A percentile compares a stretch with the other conserved stretches of the same genome.
These are phyloP conservation scores for Pomatorhinus ruficollis DNA, from an alignment of 2,113 vertebrate genomes.

Conservation along the genomic window DNA sequence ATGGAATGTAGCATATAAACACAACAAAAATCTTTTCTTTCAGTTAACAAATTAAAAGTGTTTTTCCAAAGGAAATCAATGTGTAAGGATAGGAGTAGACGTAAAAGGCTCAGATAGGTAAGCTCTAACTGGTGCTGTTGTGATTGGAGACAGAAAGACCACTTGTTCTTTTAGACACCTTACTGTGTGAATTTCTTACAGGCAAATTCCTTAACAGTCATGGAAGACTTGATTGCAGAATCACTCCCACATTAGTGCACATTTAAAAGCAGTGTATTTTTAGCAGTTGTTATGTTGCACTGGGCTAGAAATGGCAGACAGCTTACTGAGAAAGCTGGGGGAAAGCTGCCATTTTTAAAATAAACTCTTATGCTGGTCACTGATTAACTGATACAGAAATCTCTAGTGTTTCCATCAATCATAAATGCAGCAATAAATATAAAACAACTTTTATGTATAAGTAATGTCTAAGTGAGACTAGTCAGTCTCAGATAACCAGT, in stretches of 20 bases:
- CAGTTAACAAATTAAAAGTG: slow-evolving; percentile 3
- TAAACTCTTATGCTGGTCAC: not conserved
- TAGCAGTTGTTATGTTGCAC: not conserved
- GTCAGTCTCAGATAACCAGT: not conserved
- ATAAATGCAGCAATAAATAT: not conserved
- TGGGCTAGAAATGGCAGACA: not conserved
- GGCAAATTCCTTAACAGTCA: not conserved
- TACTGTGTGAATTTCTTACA: not conserved
- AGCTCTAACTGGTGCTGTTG: not conserved
- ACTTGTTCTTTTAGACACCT: not conserved
- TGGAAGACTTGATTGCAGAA: not conserved
- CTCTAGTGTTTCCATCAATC: not conserved
- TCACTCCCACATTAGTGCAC: not conserved
- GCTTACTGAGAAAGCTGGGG: not conserved
- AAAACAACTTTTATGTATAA: not conserved
- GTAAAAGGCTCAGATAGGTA: not conserved
- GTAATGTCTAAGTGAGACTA: not conserved
- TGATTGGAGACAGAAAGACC: not conserved
- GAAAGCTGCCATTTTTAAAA: not conserved
- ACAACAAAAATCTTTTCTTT: not conserved
- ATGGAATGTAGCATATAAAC: not conserved
- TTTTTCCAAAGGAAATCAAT: not conserved
- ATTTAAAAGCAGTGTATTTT: not conserved
- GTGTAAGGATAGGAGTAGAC: slow-evolving; percentile 8
- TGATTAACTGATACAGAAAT: not conserved